Conservation (phyloP, 2,888 invertebrate genomes). For the Drepanosiphum platanoidis region DNA sequence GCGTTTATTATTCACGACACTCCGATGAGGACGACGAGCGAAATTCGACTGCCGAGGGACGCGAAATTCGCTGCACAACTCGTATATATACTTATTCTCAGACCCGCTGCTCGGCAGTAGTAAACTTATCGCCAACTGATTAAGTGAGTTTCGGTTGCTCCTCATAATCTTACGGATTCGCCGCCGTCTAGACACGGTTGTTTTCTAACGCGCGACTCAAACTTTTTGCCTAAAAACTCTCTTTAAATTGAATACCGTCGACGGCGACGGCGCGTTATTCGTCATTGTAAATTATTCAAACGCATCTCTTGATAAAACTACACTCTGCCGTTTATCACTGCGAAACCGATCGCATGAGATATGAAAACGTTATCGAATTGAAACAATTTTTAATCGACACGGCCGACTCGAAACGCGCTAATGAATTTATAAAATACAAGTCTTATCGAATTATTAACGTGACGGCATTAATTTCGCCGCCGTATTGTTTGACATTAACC, state of each 20-base stretch:
- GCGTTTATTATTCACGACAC: constrained; percentile 17
- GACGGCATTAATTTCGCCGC: no score
- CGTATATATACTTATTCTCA: no score
- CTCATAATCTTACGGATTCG: neutral
- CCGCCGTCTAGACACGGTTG: neutral
- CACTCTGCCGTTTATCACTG: no score
- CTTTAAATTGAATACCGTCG: no score
- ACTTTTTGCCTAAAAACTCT: neutral
- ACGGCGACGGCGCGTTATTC: no score
- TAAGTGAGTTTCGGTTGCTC: constrained; percentile 17
- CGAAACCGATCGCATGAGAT: neutral
- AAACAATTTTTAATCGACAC: neutral
- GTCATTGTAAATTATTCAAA: no score
- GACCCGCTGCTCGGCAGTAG: neutral
- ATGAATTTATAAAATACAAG: no score
- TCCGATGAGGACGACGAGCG: neutral
- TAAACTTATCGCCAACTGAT: constrained; percentile 28
- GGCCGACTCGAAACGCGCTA: no score
- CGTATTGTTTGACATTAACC: no score
- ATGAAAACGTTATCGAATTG: neutral
- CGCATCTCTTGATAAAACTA: no score
- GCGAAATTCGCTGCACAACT: neutral
- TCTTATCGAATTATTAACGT: no score
- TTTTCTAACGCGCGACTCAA: neutral
- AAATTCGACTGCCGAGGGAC: neutral